Conservation (phyloP, 2,888 invertebrate species). For the Balanococcus diminutus region DNA sequence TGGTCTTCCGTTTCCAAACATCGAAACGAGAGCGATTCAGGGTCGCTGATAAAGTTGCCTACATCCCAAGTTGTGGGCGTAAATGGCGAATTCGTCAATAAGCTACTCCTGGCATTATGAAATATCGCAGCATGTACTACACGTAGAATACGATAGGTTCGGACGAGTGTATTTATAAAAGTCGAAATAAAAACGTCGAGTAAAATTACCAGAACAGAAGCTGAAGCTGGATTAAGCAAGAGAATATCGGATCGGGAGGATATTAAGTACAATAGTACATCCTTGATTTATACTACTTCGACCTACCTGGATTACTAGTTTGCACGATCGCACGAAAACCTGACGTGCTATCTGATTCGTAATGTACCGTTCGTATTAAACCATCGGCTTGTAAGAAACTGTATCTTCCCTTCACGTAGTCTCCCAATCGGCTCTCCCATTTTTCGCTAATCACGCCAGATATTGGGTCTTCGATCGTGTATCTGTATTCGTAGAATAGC, state of each 20-base stretch:
- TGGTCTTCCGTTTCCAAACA: neutral
- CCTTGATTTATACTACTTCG: neutral
- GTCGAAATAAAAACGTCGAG: neutral
- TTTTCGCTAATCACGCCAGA: conserved; percentile 59
- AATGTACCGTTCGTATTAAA: conserved; percentile 60
- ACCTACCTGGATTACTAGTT: conserved; percentile 59
- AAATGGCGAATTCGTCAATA: neutral
- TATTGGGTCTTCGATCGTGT: conserved; percentile 59
- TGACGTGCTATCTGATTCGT: conserved; percentile 59
- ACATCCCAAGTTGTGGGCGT: neutral
- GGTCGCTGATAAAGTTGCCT: neutral
- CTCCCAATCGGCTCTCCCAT: conserved; percentile 60
- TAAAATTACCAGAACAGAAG: neutral
- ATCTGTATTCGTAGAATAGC: conserved; percentile 60
- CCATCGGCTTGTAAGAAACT: conserved; percentile 60
- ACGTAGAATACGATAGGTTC: neutral
- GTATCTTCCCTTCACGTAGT: conserved; percentile 60
- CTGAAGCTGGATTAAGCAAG: neutral
- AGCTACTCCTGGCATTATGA: neutral
- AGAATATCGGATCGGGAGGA: neutral
- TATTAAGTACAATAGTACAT: neutral
- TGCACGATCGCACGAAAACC: conserved; percentile 60
- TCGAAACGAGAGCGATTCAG: neutral
- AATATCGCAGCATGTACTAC: neutral
- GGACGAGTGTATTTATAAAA: neutral